Percentiles rank a stretch among this genome's conserved stretches.
Evolutionary conservation across 1,140 invertebrate genomes (phyloP).

Genomic region (Papilio aristodemus): DNA sequence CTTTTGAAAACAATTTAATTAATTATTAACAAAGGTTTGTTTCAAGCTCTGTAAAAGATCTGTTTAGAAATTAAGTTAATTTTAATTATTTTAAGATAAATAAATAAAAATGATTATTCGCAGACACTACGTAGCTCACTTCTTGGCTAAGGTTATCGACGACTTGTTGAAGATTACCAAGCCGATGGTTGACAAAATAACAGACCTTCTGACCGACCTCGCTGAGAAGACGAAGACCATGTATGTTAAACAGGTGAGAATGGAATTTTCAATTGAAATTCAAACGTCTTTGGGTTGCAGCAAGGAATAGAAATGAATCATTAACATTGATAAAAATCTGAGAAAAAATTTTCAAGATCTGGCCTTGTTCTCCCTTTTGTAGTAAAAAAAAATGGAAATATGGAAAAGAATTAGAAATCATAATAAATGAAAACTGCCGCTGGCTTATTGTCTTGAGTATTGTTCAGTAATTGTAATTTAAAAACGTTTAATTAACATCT

Average conservation of each 20-base stretch:
- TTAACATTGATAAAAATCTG: no score
- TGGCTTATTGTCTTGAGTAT: no score
- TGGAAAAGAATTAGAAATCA: no score
- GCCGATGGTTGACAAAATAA: slow-evolving; percentile 75
- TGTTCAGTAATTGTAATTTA: background rate
- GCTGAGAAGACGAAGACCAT: slow-evolving; percentile 53
- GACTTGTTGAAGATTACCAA: slow-evolving; percentile 75
- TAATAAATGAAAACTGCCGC: no score
- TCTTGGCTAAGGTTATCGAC: slow-evolving; percentile 70
- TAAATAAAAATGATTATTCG: slow-evolving; percentile 28
- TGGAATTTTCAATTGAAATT: background rate
- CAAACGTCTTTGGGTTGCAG: background rate
- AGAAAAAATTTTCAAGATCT: no score
- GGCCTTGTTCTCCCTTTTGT: no score
- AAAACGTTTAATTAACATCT: slow-evolving; percentile 8
- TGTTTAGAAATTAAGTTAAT: no score
- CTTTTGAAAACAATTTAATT: no score
- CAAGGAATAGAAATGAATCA: no score
- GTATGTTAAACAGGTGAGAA: slow-evolving; percentile 59
- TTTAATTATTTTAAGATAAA: background rate
- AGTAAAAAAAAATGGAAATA: no score
- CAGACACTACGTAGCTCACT: slow-evolving; percentile 78
- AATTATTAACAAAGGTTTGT: no score
- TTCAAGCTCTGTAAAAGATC: no score
- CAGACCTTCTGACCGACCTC: slow-evolving; percentile 71